Evolutionary conservation across 1,140 invertebrate species (phyloP), one percentile per base, ranked within the genome.

Genomic region (Thalassaphorura encarpata): DNA sequence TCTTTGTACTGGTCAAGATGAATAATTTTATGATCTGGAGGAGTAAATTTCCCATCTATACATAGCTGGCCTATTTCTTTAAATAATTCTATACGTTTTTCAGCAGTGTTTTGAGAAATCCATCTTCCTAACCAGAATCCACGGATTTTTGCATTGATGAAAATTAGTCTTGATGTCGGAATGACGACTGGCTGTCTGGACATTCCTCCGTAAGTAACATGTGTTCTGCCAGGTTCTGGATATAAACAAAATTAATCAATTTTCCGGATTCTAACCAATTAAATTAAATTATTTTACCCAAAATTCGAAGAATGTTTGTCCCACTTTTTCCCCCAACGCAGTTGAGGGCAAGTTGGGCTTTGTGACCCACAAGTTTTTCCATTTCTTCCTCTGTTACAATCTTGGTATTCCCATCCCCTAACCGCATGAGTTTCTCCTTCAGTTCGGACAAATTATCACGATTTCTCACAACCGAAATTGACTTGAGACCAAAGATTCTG

Each of bases 91-190:
- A 72, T 68, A 52, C 82, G 75, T 36, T 80, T 76, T n/a, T 57
- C 66, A 27, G 69, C 58, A 8, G 56, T 52, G 58, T 76, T 69
- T n/a, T 70, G 41, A 24, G 66, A 62, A 61, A 75, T 77, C 92
- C 94, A 99, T 45, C 80, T 74, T 0, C 91, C 89, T 85, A 97
- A 92, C 95, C 95, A 98, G 73, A 89, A 98, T n/a, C 95, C 95
- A 70, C 77, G 72, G 8, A 91, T 76, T 45, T 75, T 74, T 52
- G 96, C 76, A 70, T 97, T 81, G 69, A 92, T 93, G 67, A 99
- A 99, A 67, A 99, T 97, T 43, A 97, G 78, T 29, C 83, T 77
- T 2, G 85, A 81, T 11, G 87, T 87, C 51, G 87, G 85, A 54
- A 87, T 76, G 3, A 76, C 84, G 0, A 96, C 77, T 29, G 94